phyloP scores from a whole-genome alignment of 2,797 vertebrate genomes.

The Microhierax caerulescens region DNA sequence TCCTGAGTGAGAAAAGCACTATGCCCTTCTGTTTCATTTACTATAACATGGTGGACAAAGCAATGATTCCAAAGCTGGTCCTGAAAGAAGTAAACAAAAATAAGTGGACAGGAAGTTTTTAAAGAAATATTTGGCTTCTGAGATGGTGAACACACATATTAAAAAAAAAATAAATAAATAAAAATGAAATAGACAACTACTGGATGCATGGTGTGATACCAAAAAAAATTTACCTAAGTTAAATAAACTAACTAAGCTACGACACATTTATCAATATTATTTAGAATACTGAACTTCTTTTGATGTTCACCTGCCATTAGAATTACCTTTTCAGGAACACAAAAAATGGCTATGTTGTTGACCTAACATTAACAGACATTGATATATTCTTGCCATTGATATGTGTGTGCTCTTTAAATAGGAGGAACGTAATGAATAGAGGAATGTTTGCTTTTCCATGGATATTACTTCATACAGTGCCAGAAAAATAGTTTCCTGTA shows the following conservation, averaged over 20 bases:
- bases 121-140: background rate
- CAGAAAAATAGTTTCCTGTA: background rate
- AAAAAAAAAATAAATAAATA: background rate
- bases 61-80: background rate
- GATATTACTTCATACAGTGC: background rate
- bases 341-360: background rate
- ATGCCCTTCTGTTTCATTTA: background rate
- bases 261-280: background rate
- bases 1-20: background rate
- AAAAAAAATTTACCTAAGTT: background rate
- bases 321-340: background rate
- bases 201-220: background rate
- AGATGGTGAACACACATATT: rapidly evolving
- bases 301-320: background rate
- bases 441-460: background rate
- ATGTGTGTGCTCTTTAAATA: background rate
- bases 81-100: background rate
- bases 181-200: background rate
- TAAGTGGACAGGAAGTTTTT: background rate
- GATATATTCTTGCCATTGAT: background rate
- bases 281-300: background rate
- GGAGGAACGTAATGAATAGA: background rate
- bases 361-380: background rate
- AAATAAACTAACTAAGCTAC: background rate
- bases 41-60: background rate